Conservation (phyloP, 1,140 invertebrate genomes). For the Calliphora vicina region DNA sequence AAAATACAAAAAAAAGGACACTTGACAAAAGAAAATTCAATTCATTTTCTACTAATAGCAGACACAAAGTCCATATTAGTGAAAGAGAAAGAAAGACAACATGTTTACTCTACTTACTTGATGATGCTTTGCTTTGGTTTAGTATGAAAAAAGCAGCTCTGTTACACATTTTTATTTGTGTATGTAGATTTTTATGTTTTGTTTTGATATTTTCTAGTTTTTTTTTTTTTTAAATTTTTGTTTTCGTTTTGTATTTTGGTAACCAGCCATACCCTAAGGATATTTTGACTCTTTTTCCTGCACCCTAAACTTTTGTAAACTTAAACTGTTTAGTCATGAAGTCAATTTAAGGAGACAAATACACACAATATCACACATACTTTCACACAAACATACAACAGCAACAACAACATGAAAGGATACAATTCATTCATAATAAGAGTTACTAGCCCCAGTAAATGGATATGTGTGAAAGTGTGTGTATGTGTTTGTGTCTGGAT, state of each 20-base stretch:
- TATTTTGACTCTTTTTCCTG: not conserved
- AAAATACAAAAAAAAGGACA: constrained; percentile 3
- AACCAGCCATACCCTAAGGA: constrained; percentile 9
- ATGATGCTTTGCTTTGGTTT: not conserved
- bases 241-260: not conserved
- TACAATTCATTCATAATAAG: not conserved
- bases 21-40: constrained; percentile 34
- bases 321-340: constrained; percentile 33
- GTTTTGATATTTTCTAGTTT: not conserved
- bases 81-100: not conserved
- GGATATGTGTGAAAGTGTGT: not conserved
- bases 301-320: not conserved
- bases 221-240: not conserved
- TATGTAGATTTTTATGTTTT: not conserved
- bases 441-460: not conserved
- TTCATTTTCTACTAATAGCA: constrained; percentile 6
- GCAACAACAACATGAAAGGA: not conserved
- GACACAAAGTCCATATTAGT: constrained; percentile 21
- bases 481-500: too few relatives aligned
- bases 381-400: too few relatives aligned
- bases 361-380: not conserved
- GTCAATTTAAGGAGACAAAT: constrained; percentile 18
- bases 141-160: not conserved
- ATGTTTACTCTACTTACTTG: not conserved
- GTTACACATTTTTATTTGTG: not conserved